A percentile compares a stretch with the other conserved stretches of the same genome.
These are phyloP conservation scores for Chydorus sphaericus DNA, from an alignment of 2,888 invertebrate genomes.

Conservation along the genomic window DNA sequence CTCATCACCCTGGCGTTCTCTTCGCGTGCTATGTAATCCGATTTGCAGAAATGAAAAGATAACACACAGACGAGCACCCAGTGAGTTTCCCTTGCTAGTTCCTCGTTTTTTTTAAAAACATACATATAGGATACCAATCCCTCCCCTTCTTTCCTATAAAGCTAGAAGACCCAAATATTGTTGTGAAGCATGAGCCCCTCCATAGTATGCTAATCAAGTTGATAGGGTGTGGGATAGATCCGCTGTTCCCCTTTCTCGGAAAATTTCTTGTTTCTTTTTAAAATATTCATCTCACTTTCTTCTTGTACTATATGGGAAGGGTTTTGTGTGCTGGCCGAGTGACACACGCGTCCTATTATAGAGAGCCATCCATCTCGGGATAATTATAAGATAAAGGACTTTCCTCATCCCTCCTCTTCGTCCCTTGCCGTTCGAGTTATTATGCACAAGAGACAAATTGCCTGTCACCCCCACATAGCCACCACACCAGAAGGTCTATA, in stretches of 20 bases:
- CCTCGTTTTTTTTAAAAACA: no score
- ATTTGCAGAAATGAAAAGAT: constrained; percentile 6
- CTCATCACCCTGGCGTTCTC: neutral
- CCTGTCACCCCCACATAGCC: constrained; percentile 1
- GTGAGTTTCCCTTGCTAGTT: neutral
- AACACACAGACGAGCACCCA: neutral
- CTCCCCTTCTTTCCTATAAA: neutral
- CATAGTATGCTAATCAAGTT: no score
- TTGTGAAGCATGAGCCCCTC: no score
- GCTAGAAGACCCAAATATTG: no score
- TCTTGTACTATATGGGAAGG: no score
- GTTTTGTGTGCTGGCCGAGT: no score
- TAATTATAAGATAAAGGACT: neutral
- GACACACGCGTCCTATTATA: no score
- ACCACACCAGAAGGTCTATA: neutral
- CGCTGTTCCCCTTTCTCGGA: no score
- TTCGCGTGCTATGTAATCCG: constrained; percentile 6
- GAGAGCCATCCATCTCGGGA: neutral
- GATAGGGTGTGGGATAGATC: no score
- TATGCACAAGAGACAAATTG: constrained; percentile 1
- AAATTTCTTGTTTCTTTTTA: no score
- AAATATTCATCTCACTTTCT: no score
- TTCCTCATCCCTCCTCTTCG: neutral
- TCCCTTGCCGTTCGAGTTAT: neutral
- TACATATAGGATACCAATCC: no score